Percentiles rank a stretch among this genome's conserved stretches.
Conservation (phyloP, 2,888 invertebrate genomes). For the Brenthis hecate region DNA sequence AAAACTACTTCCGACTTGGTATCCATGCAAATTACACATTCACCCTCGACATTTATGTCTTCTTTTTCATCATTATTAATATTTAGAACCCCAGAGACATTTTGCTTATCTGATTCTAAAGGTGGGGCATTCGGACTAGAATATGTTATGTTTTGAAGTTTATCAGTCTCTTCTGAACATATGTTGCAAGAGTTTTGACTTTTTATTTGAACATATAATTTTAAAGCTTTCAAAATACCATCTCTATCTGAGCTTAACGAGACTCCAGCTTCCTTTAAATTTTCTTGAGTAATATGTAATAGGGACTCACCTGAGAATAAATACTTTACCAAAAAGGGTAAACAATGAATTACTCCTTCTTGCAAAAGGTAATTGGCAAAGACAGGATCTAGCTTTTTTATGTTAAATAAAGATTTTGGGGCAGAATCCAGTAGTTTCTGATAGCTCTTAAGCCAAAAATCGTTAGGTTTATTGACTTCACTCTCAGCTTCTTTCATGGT, state of each 20-base stretch:
- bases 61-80: conserved; percentile 56
- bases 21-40: conserved; percentile 94
- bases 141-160: conserved; percentile 40
- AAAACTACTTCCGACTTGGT: conserved; percentile 87
- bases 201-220: conserved; percentile 78
- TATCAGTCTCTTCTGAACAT: conserved; percentile 30
- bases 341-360: conserved; percentile 88
- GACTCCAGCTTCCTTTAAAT: conserved; percentile 83
- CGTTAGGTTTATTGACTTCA: conserved; percentile 74
- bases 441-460: conserved; percentile 91
- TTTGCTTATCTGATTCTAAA: conserved; percentile 50
- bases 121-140: conserved; percentile 57
- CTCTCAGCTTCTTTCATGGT: conserved; percentile 88
- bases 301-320: conserved; percentile 79
- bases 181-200: conserved; percentile 50
- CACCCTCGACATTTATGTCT: conserved; percentile 70
- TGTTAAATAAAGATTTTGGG: conserved; percentile 85
- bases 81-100: conserved; percentile 61
- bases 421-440: conserved; percentile 90
- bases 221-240: conserved; percentile 84
- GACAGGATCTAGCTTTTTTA: conserved; percentile 84
- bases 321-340: conserved; percentile 87
- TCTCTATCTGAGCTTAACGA: conserved; percentile 80
- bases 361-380: conserved; percentile 87
- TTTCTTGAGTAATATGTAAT: conserved; percentile 77